Conservation (phyloP, 92 coral and sea anemone genomes). For the Bergia puertoricense region DNA sequence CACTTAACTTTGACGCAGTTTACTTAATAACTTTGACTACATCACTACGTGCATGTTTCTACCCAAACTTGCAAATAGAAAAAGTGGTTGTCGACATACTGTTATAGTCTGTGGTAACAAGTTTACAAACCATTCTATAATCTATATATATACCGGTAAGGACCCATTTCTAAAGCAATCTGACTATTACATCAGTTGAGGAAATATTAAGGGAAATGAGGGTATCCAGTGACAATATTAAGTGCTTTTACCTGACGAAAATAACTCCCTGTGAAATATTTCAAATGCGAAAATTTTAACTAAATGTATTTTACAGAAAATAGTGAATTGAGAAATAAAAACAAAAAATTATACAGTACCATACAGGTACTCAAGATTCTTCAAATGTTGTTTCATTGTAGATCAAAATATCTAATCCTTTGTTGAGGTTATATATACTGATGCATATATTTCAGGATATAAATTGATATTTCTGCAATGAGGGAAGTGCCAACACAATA, state of each 20-base stretch:
- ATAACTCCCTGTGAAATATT: background rate
- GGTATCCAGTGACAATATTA: conserved; percentile 1
- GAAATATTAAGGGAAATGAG: background rate
- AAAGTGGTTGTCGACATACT: background rate
- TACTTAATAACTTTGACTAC: too few relatives aligned
- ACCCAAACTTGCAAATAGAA: too few relatives aligned
- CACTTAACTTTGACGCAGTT: too few relatives aligned
- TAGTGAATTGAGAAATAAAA: too few relatives aligned
- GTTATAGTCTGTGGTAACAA: too few relatives aligned
- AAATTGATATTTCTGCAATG: background rate
- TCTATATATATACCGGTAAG: background rate
- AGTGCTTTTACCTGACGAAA: background rate
- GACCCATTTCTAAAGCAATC: conserved; percentile 9
- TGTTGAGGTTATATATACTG: too few relatives aligned
- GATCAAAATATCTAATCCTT: too few relatives aligned
- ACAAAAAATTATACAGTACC: too few relatives aligned
- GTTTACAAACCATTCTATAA: background rate
- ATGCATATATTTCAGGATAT: background rate
- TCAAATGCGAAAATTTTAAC: background rate
- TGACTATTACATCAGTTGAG: background rate
- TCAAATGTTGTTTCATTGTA: too few relatives aligned
- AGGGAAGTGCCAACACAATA: background rate
- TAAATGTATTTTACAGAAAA: too few relatives aligned
- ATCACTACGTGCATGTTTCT: too few relatives aligned
- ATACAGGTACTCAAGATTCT: too few relatives aligned